Evolutionary conservation across 2,888 invertebrate genomes (phyloP).

Genomic region (Trichogramma dendrolimi): DNA sequence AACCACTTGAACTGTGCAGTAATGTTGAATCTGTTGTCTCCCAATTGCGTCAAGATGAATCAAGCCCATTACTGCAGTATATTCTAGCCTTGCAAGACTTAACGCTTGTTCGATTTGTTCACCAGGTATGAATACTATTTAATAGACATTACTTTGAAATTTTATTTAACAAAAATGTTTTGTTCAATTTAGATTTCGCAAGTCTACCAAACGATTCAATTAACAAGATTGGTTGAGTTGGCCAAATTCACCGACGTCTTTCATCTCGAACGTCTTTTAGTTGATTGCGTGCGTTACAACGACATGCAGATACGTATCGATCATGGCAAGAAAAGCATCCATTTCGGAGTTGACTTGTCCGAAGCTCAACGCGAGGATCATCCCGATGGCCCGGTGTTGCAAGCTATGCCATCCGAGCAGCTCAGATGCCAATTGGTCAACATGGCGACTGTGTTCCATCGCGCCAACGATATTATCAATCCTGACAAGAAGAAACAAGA

Average conservation of each 20-base stretch:
- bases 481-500: slow-evolving; percentile 73
- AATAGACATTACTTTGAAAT: neutral
- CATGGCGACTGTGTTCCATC: slow-evolving; percentile 80
- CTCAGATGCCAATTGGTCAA: slow-evolving; percentile 87
- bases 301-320: slow-evolving; percentile 91
- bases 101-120: slow-evolving; percentile 83
- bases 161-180: neutral
- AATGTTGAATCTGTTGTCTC: slow-evolving; percentile 78
- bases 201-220: slow-evolving; percentile 91
- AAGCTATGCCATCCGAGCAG: slow-evolving; percentile 90
- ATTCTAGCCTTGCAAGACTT: slow-evolving; percentile 84
- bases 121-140: slow-evolving; percentile 57
- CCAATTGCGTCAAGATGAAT: slow-evolving; percentile 68
- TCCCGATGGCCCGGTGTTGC: slow-evolving; percentile 89
- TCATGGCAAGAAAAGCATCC: slow-evolving; percentile 76
- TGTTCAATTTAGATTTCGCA: slow-evolving; percentile 59
- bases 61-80: slow-evolving; percentile 73
- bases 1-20: slow-evolving; percentile 82
- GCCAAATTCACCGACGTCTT: slow-evolving; percentile 84
- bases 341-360: slow-evolving; percentile 91
- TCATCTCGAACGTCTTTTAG: slow-evolving; percentile 86
- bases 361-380: slow-evolving; percentile 90
- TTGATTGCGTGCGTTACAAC: slow-evolving; percentile 91
- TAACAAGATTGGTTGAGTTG: slow-evolving; percentile 76
- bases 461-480: slow-evolving; percentile 74